Base-by-base conservation (phyloP, 2,888 invertebrate species). In the Limnephilus lunatus region DNA sequence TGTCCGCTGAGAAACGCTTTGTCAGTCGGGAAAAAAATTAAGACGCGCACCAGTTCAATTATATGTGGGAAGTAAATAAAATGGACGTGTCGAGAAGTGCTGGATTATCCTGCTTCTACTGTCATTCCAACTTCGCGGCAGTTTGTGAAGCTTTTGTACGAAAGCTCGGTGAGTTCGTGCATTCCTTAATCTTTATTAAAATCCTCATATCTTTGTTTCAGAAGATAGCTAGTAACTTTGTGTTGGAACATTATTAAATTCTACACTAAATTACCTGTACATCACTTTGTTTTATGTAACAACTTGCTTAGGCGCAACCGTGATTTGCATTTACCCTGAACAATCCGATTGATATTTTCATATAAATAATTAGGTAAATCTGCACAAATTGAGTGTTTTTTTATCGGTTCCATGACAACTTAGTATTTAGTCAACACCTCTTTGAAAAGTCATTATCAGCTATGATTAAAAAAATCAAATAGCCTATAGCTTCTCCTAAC, bases 1-100 rank as follows among this genome's bases (percentile, higher is more conserved):
- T 90, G 85, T 86, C 86, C 68, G 91, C 86, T 81, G 81, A 85
- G 89, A 90, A 81, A 81, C 82, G 80, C 92, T 91, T 91, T 91
- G 89, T 89, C 91, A 91, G 91, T 85, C 53, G 39, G 48, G 85
- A 53, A 90, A 85, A 83, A 90, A 90, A 86, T 86, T 48, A 48
- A 86, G 86, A 90, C 81, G 82, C 44, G 53, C 68, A 88, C 88
- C 88, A 68, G 80, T 88, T 88, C 88, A 88, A 53, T 88, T 68
- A 68, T 31, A 68, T 12, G 88, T 88, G 53, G 86, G 44, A 86
- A 86, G 86, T 86, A 39, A 86, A 44, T 44, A 48, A 44, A 39
- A 35, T 83, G 68, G 68, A 68, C 68, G 82, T 83, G 83, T 83
- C 32, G 83, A 35, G 35, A 83, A 32, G 83, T 68, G 68, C 68